These are phyloP conservation scores for Phragmatobia fuliginosa DNA, from an alignment of 2,888 invertebrate genomes.

Conservation along the genomic window DNA sequence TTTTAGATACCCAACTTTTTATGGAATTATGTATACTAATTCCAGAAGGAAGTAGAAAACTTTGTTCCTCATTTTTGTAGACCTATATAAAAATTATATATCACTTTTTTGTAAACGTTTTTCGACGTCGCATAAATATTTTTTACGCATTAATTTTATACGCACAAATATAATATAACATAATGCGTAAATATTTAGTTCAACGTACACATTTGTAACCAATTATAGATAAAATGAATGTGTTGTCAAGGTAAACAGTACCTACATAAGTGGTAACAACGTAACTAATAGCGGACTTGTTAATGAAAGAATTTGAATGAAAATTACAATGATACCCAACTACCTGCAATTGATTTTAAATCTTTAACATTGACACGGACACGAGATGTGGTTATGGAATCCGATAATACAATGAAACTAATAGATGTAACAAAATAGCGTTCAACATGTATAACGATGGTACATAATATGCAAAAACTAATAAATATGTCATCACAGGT, in stretches of 20 bases:
- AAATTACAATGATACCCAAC: too few species aligned
- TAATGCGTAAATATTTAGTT: not conserved
- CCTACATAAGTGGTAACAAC: conserved; percentile 18
- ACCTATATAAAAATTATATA: too few species aligned
- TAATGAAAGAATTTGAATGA: conserved; percentile 19
- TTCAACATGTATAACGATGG: not conserved
- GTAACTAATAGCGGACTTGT: conserved; percentile 17
- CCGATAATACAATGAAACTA: conserved; percentile 19
- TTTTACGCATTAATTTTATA: not conserved
- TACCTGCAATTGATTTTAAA: conserved; percentile 61
- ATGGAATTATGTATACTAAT: too few species aligned
- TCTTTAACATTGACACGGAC: conserved; percentile 67
- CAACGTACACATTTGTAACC: conserved; percentile 13
- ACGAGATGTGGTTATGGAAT: conserved; percentile 50
- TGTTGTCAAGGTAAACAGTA: conserved; percentile 30
- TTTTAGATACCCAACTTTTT: not conserved
- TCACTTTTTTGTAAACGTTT: too few species aligned
- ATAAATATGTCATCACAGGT: not conserved
- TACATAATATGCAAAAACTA: not conserved
- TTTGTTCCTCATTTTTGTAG: too few species aligned
- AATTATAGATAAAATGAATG: conserved; percentile 20
- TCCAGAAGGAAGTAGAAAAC: too few species aligned
- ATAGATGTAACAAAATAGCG: not conserved
- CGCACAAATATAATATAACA: not conserved
- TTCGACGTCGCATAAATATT: not conserved